A percentile compares a stretch with the other conserved stretches of the same genome.
Evolutionary conservation across 2,113 vertebrate species (phyloP).

Genomic region (Sorex araneus): DNA sequence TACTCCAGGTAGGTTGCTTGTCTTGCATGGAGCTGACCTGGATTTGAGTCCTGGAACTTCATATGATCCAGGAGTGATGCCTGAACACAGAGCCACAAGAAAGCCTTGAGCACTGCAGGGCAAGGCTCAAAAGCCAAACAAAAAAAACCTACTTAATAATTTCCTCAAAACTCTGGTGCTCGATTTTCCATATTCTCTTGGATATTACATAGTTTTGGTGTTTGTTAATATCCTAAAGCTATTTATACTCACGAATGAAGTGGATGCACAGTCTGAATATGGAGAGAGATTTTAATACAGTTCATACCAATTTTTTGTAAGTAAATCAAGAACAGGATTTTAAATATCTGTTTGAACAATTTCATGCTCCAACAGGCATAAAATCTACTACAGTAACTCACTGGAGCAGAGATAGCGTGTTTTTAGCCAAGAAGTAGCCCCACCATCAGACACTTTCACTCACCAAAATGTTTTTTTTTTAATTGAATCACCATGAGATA

Average conservation of each 20-base stretch:
- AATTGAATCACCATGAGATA: too few relatives aligned
- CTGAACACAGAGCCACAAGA: too few relatives aligned
- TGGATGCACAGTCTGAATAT: neutral
- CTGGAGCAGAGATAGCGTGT: neutral
- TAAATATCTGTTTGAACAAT: conserved; percentile 32
- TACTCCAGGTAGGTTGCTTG: too few relatives aligned
- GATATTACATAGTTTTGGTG: neutral
- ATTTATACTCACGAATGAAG: neutral
- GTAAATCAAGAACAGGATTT: conserved; percentile 18
- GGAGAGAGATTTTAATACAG: neutral
- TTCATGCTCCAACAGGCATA: neutral
- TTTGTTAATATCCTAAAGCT: neutral
- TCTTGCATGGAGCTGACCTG: too few relatives aligned
- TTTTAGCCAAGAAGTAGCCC: neutral
- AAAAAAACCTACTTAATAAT: neutral
- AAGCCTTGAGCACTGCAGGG: too few relatives aligned
- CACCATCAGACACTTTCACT: neutral
- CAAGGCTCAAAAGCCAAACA: too few relatives aligned
- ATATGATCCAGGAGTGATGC: too few relatives aligned
- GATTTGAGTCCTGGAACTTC: too few relatives aligned
- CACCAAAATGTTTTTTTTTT: too few relatives aligned
- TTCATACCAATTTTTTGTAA: neutral
- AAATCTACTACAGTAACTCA: too few relatives aligned
- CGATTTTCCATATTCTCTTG: conserved; percentile 7
- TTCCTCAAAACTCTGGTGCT: neutral